Conservation (phyloP, 2,888 invertebrate species). For the Melinaea marsaeus region DNA sequence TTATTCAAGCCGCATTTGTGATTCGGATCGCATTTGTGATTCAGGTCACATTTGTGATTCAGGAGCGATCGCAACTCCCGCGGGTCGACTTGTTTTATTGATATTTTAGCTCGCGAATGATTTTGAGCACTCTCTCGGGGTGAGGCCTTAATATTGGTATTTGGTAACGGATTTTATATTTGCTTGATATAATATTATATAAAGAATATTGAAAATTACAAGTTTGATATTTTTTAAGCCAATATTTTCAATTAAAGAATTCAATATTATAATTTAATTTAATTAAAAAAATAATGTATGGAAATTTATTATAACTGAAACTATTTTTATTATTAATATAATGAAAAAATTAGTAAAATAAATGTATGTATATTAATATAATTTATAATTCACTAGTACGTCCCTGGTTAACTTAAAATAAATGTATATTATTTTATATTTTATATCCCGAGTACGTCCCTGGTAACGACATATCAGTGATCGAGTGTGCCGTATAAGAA, state of each 20-base stretch:
- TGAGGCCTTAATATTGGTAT: slow-evolving; percentile 60
- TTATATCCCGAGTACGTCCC: slow-evolving; percentile 36
- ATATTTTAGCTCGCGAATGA: slow-evolving; percentile 75
- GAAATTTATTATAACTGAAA: too few relatives aligned
- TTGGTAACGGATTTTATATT: slow-evolving; percentile 45
- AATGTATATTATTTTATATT: too few relatives aligned
- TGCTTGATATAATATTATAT: not conserved
- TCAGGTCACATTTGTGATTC: slow-evolving; percentile 60
- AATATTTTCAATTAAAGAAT: too few relatives aligned
- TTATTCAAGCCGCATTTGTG: slow-evolving; percentile 53
- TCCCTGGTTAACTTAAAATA: too few relatives aligned
- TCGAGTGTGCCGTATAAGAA: slow-evolving; percentile 40
- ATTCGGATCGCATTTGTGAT: slow-evolving; percentile 49
- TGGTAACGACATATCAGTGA: slow-evolving; percentile 53
- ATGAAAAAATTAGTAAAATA: too few relatives aligned
- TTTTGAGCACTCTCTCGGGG: slow-evolving; percentile 68
- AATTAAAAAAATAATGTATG: too few relatives aligned
- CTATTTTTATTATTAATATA: too few relatives aligned
- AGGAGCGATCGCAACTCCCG: slow-evolving; percentile 54
- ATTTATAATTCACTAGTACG: too few relatives aligned
- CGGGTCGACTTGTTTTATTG: slow-evolving; percentile 68
- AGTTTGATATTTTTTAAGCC: too few relatives aligned
- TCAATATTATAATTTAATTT: too few relatives aligned
- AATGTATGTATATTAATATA: too few relatives aligned
- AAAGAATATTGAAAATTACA: not conserved